Conservation (phyloP, 1,140 invertebrate genomes). For the Portunus trituberculatus region DNA sequence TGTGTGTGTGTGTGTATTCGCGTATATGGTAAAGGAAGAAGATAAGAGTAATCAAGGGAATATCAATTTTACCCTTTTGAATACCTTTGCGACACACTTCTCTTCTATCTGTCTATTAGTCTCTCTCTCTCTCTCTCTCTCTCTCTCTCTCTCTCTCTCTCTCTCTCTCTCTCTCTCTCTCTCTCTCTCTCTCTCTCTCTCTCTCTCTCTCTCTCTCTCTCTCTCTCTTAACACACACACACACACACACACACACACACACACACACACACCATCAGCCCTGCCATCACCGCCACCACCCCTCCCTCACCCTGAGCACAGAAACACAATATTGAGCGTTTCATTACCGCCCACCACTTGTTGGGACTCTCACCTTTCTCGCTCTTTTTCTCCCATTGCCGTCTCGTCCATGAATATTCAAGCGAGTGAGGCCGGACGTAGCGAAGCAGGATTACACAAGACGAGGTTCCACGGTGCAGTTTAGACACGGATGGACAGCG, state of each 20-base stretch:
- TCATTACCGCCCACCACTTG: slow-evolving; percentile 44
- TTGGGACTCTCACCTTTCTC: slow-evolving; percentile 29
- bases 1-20: neutral
- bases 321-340: neutral
- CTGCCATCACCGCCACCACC: neutral
- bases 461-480: neutral
- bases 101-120: neutral
- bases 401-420: slow-evolving; percentile 22
- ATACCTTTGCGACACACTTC: neutral
- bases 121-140: slow-evolving; percentile 39
- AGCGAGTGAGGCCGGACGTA: neutral
- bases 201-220: no score
- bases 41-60: neutral
- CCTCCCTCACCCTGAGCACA: neutral
- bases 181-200: neutral
- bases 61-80: neutral
- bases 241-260: slow-evolving; percentile 37
- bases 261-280: slow-evolving; percentile 30
- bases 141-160: no score
- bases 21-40: neutral
- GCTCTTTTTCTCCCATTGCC: slow-evolving; percentile 5
- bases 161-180: slow-evolving; percentile 32
- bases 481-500: neutral
- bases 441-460: neutral
- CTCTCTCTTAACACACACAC: neutral